A percentile compares a stretch with the other conserved stretches of the same genome.
These are phyloP conservation scores for Rhagoletis pomonella DNA, from an alignment of 1,140 invertebrate genomes.

Conservation along the genomic window DNA sequence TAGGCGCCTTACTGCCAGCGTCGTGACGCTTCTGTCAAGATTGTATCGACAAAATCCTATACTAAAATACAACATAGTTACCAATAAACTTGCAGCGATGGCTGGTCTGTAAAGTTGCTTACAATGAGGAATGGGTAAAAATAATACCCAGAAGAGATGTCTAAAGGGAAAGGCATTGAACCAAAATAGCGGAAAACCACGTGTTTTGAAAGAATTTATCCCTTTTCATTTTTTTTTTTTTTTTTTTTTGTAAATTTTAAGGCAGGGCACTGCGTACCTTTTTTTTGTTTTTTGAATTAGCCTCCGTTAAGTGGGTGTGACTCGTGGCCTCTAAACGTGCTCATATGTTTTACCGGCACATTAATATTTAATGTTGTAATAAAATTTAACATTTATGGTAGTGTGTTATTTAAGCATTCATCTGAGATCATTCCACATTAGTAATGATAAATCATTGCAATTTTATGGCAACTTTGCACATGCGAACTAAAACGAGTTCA, in stretches of 20 bases:
- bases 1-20: slow-evolving; percentile 26
- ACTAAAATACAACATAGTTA: background rate
- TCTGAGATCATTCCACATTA: slow-evolving; percentile 3
- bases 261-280: background rate
- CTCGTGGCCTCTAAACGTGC: background rate
- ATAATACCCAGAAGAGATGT: background rate
- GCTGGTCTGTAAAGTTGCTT: background rate
- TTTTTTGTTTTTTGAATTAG: background rate
- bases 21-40: background rate
- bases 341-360: background rate
- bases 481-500: too few species aligned
- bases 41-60: background rate
- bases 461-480: too few species aligned
- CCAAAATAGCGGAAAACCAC: background rate
- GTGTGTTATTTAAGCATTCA: background rate
- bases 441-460: background rate
- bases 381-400: background rate
- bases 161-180: slow-evolving; percentile 32
- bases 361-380: slow-evolving; percentile 33
- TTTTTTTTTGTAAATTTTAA: background rate
- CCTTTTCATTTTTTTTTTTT: too few species aligned
- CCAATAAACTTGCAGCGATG: background rate
- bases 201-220: background rate
- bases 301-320: background rate
- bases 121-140: background rate